These are phyloP conservation scores for Crotalus viridis DNA, from an alignment of 2,113 vertebrate genomes.

Conservation along the genomic window DNA sequence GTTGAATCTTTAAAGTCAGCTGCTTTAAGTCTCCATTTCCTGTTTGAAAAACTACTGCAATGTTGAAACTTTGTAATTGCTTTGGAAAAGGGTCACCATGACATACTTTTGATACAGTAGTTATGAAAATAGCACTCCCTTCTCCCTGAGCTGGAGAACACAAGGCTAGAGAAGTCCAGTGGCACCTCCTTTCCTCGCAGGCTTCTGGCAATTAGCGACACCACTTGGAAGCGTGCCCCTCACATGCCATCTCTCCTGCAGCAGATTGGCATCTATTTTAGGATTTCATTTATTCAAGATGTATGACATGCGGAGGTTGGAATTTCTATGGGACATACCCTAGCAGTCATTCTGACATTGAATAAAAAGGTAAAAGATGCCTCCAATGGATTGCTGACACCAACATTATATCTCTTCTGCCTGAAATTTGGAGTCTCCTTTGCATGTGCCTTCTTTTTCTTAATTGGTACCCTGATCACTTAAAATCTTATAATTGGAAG, in stretches of 20 bases:
- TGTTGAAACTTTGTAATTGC: neutral
- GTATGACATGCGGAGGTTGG: constrained; percentile 57
- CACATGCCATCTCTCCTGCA: neutral
- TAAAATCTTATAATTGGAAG: neutral
- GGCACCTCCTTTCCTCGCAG: neutral
- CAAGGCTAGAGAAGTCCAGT: neutral
- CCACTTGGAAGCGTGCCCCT: neutral
- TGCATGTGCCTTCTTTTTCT: neutral
- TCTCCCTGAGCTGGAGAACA: neutral
- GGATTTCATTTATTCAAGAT: constrained; percentile 57
- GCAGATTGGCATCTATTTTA: constrained; percentile 8
- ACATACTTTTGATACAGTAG: neutral
- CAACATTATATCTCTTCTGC: neutral
- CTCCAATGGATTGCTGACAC: neutral
- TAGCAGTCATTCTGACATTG: constrained; percentile 67
- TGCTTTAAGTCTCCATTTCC: neutral
- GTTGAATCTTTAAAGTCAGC: neutral
- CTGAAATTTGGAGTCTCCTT: neutral
- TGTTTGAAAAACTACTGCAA: neutral
- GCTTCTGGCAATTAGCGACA: neutral
- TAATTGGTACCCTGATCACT: neutral
- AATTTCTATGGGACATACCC: constrained; percentile 65
- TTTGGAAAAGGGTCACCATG: neutral
- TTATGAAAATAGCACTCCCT: neutral
- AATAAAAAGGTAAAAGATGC: constrained; percentile 46